Evolutionary conservation across 2,888 invertebrate species (phyloP).

Genomic region (Norana najaformis): DNA sequence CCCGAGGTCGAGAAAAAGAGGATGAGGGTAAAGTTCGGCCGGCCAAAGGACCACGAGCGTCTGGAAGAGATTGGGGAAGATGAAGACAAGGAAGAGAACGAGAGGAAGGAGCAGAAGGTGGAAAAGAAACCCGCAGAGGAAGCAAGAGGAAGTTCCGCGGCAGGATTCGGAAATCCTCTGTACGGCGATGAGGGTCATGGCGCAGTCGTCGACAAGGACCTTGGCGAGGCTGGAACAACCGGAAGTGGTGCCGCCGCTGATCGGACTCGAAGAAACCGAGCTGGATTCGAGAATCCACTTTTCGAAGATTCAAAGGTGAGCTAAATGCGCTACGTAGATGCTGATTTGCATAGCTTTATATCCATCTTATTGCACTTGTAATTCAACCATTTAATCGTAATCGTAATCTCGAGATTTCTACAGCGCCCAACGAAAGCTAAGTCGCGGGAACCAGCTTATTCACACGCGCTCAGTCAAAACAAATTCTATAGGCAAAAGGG

Average conservation of each 20-base stretch:
- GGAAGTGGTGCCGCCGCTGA: background rate
- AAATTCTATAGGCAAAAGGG: no score
- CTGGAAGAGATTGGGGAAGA: background rate
- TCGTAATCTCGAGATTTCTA: no score
- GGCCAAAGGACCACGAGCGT: background rate
- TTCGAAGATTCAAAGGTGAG: background rate
- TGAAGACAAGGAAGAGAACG: background rate
- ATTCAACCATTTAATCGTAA: no score
- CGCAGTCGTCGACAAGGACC: background rate
- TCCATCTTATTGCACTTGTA: background rate
- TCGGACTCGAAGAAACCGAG: background rate
- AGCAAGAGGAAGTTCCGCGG: background rate
- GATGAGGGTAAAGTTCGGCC: background rate
- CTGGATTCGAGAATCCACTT: conserved; percentile 19
- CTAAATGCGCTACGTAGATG: background rate
- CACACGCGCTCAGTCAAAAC: no score
- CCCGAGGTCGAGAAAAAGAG: background rate
- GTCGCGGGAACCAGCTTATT: no score
- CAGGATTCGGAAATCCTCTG: conserved; percentile 10
- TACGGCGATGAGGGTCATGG: background rate
- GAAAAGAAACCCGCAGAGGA: background rate
- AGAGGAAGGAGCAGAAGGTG: background rate
- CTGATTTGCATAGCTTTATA: background rate
- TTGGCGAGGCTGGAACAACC: background rate
- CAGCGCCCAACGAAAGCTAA: no score